A percentile compares a stretch with the other conserved stretches of the same genome.
Evolutionary conservation across 2,888 invertebrate genomes (phyloP).

Genomic region (Diarsia rubi): DNA sequence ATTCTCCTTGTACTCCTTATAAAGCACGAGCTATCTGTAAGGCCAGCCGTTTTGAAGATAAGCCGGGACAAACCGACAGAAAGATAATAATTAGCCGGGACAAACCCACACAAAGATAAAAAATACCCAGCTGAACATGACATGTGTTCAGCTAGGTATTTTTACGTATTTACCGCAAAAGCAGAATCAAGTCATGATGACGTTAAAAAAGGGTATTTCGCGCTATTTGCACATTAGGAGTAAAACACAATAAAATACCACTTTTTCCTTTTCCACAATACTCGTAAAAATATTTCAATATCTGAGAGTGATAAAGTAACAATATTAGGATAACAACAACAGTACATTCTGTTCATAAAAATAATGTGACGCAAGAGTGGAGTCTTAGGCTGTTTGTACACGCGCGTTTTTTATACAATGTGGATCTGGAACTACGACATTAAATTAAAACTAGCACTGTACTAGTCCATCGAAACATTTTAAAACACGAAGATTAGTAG

Average conservation of each 20-base stretch:
- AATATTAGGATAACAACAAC: constrained; percentile 30
- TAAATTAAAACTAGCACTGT: too few species aligned
- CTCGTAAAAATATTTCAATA: constrained; percentile 33
- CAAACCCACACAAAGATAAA: too few species aligned
- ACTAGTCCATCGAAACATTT: too few species aligned
- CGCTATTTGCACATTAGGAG: neutral
- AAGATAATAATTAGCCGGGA: too few species aligned
- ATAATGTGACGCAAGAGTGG: constrained; percentile 30
- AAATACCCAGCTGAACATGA: too few species aligned
- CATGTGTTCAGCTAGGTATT: neutral
- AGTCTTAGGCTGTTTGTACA: constrained; percentile 1
- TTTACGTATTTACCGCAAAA: neutral
- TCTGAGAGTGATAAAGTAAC: constrained; percentile 40
- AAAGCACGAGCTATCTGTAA: neutral
- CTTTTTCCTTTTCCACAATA: constrained; percentile 4
- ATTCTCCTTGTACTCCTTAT: too few species aligned
- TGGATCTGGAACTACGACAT: too few species aligned
- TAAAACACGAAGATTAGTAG: too few species aligned
- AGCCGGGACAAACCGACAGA: neutral
- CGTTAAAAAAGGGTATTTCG: neutral
- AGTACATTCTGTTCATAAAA: constrained; percentile 38
- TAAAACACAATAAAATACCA: constrained; percentile 23
- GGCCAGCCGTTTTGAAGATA: neutral
- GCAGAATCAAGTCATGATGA: neutral
- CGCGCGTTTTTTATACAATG: too few species aligned